Evolutionary conservation across 2,888 invertebrate species (phyloP).

Genomic region (Mimumesa dahlbomi): DNA sequence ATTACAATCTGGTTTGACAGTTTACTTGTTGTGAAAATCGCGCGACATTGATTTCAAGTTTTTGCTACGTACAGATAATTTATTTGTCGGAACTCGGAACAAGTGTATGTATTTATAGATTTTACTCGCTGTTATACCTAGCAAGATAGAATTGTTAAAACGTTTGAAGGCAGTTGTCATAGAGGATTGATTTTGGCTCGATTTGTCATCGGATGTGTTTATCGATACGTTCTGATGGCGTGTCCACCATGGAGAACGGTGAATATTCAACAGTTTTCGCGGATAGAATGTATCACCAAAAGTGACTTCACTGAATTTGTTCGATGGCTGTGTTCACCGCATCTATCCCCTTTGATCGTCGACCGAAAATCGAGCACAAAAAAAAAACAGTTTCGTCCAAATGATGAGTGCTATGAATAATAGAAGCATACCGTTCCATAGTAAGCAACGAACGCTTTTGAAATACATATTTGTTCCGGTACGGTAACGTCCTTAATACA

Average conservation of each 20-base stretch:
- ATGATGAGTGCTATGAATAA: too few species aligned
- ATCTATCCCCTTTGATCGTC: conserved; percentile 44
- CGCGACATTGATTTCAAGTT: too few species aligned
- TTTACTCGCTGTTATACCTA: not conserved
- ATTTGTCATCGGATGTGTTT: conserved; percentile 40
- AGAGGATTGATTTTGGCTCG: conserved; percentile 20
- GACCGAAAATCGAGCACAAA: conserved; percentile 37
- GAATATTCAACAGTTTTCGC: conserved; percentile 60
- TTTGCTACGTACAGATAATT: not conserved
- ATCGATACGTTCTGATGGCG: conserved; percentile 20
- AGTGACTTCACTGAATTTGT: conserved; percentile 47
- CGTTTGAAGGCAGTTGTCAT: conserved; percentile 11
- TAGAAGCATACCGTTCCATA: too few species aligned
- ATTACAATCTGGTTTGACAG: too few species aligned
- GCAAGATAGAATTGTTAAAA: conserved; percentile 6
- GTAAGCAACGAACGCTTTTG: too few species aligned
- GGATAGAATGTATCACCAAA: conserved; percentile 17
- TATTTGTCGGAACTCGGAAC: not conserved
- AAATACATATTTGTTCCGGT: too few species aligned
- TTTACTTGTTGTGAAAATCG: too few species aligned
- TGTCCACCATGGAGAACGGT: conserved; percentile 23
- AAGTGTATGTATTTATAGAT: not conserved
- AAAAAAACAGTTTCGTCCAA: too few species aligned
- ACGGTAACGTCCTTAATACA: too few species aligned
- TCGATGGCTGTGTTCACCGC: conserved; percentile 23